Percentiles rank a stretch among this genome's conserved stretches.
Evolutionary conservation across 2,888 invertebrate species (phyloP).

Genomic region (Neoitamus cyanurus): DNA sequence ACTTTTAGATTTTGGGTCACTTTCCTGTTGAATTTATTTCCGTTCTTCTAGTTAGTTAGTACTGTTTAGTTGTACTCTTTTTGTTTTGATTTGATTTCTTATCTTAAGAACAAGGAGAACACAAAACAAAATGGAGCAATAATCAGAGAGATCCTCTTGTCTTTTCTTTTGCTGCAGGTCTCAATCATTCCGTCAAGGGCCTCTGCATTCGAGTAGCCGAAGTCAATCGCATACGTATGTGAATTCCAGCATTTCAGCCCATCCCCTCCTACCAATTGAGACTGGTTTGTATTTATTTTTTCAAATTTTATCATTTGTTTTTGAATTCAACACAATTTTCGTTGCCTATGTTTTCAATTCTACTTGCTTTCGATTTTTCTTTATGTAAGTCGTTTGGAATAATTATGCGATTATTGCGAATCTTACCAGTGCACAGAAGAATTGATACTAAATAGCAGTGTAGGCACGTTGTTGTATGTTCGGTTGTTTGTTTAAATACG

Average conservation of each 20-base stretch:
- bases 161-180: constrained; percentile 78
- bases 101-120: not conserved
- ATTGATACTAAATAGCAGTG: not conserved
- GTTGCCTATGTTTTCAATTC: not conserved
- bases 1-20: not conserved
- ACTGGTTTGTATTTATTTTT: constrained; percentile 71
- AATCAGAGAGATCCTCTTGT: constrained; percentile 64
- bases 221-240: constrained; percentile 74
- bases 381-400: not conserved
- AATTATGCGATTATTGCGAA: not conserved
- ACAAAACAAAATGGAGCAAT: constrained; percentile 25
- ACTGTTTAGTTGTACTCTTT: not conserved
- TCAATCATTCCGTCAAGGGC: constrained; percentile 89
- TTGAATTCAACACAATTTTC: constrained; percentile 43
- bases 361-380: not conserved
- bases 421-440: not conserved
- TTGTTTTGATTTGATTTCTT: not conserved
- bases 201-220: constrained; percentile 68
- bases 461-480: not conserved
- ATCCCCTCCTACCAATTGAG: constrained; percentile 92
- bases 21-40: not conserved
- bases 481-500: not conserved
- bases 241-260: constrained; percentile 91
- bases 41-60: not conserved
- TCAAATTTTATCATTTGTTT: constrained; percentile 56